These are phyloP conservation scores for Gymnopithys bicolor DNA, from an alignment of 2,797 vertebrate species.

Conservation along the genomic window DNA sequence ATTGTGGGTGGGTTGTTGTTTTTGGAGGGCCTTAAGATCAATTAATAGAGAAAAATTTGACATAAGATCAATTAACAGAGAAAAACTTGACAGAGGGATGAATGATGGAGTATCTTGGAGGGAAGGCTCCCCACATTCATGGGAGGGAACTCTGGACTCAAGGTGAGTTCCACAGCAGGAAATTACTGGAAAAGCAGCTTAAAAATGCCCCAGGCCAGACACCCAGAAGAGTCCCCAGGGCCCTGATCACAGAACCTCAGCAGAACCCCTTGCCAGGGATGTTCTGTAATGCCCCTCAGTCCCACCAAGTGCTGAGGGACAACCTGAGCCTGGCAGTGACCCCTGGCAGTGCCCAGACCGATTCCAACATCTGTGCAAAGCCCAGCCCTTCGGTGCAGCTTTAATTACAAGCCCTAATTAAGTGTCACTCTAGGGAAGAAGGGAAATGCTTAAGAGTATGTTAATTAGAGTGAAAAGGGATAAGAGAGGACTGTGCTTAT, in stretches of 20 bases:
- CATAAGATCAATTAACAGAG: neutral
- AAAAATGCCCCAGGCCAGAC: neutral
- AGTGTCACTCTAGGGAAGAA: neutral
- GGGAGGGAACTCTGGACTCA: neutral
- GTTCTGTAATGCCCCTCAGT: neutral
- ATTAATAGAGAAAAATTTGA: neutral
- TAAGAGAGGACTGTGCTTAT: neutral
- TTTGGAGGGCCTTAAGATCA: neutral
- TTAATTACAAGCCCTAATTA: slow-evolving; percentile 22
- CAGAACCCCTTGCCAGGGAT: neutral
- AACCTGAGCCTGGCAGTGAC: neutral
- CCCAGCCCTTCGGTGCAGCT: neutral
- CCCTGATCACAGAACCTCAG: neutral
- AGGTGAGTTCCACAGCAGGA: neutral
- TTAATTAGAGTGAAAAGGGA: neutral
- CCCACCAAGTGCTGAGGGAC: neutral
- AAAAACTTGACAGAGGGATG: neutral
- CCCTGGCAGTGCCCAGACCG: neutral
- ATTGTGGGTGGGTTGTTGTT: accelerated
- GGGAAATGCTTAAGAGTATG: neutral
- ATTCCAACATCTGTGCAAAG: neutral
- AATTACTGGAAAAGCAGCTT: neutral
- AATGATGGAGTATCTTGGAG: neutral
- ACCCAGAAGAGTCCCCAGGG: neutral
- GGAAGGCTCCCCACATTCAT: no score